Evolutionary conservation across 1,140 invertebrate genomes (phyloP), one percentile per base, ranked within the genome.

Genomic region (Hylyphantes graminicola): DNA sequence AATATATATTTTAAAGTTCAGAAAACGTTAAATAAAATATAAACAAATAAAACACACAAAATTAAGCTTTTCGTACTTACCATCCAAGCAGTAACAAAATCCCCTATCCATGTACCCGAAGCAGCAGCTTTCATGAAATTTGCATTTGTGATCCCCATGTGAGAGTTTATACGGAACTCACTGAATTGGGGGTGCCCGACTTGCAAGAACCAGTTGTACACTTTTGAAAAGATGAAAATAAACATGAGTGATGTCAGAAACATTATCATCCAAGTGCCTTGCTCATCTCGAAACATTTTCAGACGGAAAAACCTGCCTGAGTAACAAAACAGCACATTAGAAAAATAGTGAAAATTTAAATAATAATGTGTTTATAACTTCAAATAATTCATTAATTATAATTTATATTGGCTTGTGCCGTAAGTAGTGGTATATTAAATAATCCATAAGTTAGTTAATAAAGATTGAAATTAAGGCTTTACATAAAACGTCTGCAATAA

Each of bases 231-330:
- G 72, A 92, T 88, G 86, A 91, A 92, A 54, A 92, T 78, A n/a
- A 88, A 90, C 15, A 92, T 87, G 7, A 92, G 89, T 21, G 89
- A 88, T 21, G 90, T 89, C 6, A 92, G 87, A 85, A 92, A 92
- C 91, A 92, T 92, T 0, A 89, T 89, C 90, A 92, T 92, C 91
- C 91, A 92, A 2, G 92, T 92, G 13, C 92, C 92, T 87, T 91
- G 90, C 85, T 91, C 90, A 83, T 92, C 90, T 11, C 89, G 87
- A 87, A 92, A 92, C 92, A 92, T 92, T 87, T 92, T 91, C 35
- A 92, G 88, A 35, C 91, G 86, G 11, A 92, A 89, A n/a, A 90
- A 76, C 57, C 88, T 87, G 82, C 90, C 91, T 90, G 88, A 87
- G n/a, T n/a, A n/a, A 87, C 91, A 7, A 70, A n/a, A 63, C 13